These are phyloP conservation scores for Notarius quadriscutis DNA, from an alignment of 2,113 vertebrate genomes.

Conservation along the genomic window DNA sequence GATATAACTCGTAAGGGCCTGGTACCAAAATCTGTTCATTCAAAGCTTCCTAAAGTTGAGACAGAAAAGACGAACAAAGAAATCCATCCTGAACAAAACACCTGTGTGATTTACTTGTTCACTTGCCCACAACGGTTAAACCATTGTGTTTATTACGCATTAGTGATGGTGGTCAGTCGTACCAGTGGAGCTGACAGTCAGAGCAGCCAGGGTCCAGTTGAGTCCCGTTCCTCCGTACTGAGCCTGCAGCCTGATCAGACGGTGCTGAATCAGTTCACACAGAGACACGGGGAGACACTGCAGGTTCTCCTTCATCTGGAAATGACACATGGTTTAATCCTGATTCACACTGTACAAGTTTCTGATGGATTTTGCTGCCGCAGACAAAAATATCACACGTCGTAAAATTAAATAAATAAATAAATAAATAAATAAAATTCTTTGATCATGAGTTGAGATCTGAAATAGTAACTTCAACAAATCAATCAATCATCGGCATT, in stretches of 20 bases:
- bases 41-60: background rate
- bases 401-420: too few relatives aligned
- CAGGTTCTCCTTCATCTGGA: constrained; percentile 73
- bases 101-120: too few relatives aligned
- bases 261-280: constrained; percentile 71
- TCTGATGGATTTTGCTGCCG: background rate
- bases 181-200: constrained; percentile 78
- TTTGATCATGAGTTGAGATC: too few relatives aligned
- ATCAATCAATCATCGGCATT: too few relatives aligned
- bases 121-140: background rate
- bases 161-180: background rate
- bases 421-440: too few relatives aligned
- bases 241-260: constrained; percentile 74
- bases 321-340: background rate
- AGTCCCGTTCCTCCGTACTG: constrained; percentile 71
- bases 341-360: background rate
- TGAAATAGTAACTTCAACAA: too few relatives aligned
- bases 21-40: background rate
- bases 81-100: background rate
- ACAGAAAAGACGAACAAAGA: background rate
- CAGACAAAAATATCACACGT: too few relatives aligned
- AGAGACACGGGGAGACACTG: constrained; percentile 75
- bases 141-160: background rate
- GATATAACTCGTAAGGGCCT: background rate
- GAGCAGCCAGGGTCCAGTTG: constrained; percentile 66